phyloP scores from a whole-genome alignment of 2,888 invertebrate genomes.

The Caenorhabditis afra region DNA sequence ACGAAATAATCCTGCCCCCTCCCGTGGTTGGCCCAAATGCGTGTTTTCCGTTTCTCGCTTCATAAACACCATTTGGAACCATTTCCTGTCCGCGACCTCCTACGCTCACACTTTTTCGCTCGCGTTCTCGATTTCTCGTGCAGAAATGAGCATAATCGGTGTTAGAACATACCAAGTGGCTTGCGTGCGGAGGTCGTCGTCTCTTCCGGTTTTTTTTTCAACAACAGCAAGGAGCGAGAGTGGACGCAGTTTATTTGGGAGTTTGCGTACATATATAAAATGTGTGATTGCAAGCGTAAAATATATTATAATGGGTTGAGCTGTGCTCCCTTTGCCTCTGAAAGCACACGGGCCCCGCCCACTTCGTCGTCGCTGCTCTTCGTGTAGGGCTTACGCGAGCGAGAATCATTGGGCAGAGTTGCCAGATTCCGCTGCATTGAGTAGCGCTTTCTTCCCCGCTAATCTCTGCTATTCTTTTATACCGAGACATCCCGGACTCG shows the following conservation, averaged over 20 bases:
- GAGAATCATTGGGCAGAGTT: slow-evolving; percentile 52
- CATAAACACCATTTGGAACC: slow-evolving; percentile 49
- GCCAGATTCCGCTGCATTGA: slow-evolving; percentile 24
- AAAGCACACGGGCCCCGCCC: slow-evolving; percentile 56
- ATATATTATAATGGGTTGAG: slow-evolving; percentile 65
- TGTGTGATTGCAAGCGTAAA: slow-evolving; percentile 65
- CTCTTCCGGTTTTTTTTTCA: slow-evolving; percentile 8
- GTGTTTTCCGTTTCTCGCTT: slow-evolving; percentile 46
- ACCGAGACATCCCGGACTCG: not conserved
- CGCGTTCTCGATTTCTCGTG: no score
- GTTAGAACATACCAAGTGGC: not conserved
- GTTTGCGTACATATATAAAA: slow-evolving; percentile 58
- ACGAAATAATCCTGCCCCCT: slow-evolving; percentile 25
- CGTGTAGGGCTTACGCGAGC: slow-evolving; percentile 51
- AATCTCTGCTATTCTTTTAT: slow-evolving; percentile 32
- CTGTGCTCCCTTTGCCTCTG: slow-evolving; percentile 61
- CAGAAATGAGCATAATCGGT: no score
- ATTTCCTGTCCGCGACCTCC: slow-evolving; percentile 31
- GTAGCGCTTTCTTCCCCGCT: slow-evolving; percentile 17
- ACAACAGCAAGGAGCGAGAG: slow-evolving; percentile 11
- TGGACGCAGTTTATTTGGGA: slow-evolving; percentile 49
- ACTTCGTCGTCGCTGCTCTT: slow-evolving; percentile 53
- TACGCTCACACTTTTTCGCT: slow-evolving; percentile 10
- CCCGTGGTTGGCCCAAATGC: slow-evolving; percentile 31
- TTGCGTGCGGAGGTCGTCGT: no score